Base-by-base conservation (phyloP, 2,113 vertebrate genomes). In the Butorides virescens region DNA sequence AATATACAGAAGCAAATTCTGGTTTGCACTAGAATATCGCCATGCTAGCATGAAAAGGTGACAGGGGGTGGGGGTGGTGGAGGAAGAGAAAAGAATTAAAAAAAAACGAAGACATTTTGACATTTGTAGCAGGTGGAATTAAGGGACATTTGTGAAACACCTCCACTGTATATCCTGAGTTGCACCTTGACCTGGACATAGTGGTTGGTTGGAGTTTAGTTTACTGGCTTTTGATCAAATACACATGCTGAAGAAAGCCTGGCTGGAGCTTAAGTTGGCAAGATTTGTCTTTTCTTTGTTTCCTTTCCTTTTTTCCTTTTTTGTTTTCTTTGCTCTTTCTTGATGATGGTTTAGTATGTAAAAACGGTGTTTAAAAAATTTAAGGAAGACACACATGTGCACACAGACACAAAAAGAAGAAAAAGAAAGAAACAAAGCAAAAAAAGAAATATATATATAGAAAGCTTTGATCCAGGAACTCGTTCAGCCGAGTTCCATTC, bases 401-500 rank as follows among this genome's bases (percentile, higher is more conserved):
- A 17, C 7, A 74, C 11, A 58, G 34, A 59, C 22, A 52, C 2
- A 17, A 6, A 37, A 18, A 53, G 39, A 20, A 61, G 18, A 22
- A 29, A 65, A 71, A 27, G 46, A 15, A 52, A 73, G 23, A 85
- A 37, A 66, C 18, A 34, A 65, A 34, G 15, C 10, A 10, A 6
- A 37, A 21, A 29, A 25, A 23, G 29, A 42, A 42, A 42, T 42
- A 42, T 42, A 42, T 42, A 13, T 44, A 44, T 44, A 44, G 14
- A 3, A 23, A 49, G 16, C 88, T 92, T 86, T 90, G 27, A 92
- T 91, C 52, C 86, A 86, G 65, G 47, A 88, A 86, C 42, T 61
- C 59, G 34, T 87, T 89, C 92, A 93, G 88, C 76, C 2, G 5
- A 79, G 25, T 75, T 47, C 70, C 74, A 75, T 75, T 94, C 66